Base-by-base conservation (phyloP, 2,113 vertebrate species). In the Pantherophis guttatus region DNA sequence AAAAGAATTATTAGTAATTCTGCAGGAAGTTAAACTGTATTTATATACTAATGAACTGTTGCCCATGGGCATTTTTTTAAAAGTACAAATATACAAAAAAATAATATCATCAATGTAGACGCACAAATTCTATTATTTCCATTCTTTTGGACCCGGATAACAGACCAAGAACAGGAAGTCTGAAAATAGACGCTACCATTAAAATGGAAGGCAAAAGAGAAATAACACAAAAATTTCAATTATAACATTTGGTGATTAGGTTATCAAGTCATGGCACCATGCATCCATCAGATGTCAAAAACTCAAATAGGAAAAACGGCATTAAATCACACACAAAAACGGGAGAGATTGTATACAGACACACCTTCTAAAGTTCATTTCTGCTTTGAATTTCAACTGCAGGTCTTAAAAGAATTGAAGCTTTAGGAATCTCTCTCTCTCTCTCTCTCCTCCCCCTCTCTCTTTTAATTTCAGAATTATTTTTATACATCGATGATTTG, bases 11-110 rank as follows among this genome's bases (percentile, higher is more conserved):
- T 91, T 94, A 95, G 94, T 96, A 96, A 97, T 97, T 97, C 97
- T 95, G 93, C 96, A 97, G 96, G 96, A 97, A 96, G 95, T 95
- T 95, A 95, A 97, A 95, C 96, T 96, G 95, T 96, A 97, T 97
- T 97, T 97, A 96, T 95, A 94, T 97, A 95, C 94, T 93, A 94
- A 97, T 95, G 96, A 97, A 96, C 96, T 97, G 92, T 95, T 94
- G 96, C 95, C 97, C 97, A 95, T 92, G 97, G 97, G 97, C 90
- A 89, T 19, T 91, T 52, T 55, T 93, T 23, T 2, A 21, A 44
- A 55, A 70, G 97, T 92, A 95, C 93, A 95, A 97, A 97, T 92
- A 92, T 95, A 94, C 90, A 91, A 92, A 53, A 53, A 55, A 95
- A 95, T 96, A 93, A 96, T 94, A 91, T 87, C 95, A 94, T 95